phyloP scores from a whole-genome alignment of 1,140 invertebrate species.

The Zaprionus lachaisei region DNA sequence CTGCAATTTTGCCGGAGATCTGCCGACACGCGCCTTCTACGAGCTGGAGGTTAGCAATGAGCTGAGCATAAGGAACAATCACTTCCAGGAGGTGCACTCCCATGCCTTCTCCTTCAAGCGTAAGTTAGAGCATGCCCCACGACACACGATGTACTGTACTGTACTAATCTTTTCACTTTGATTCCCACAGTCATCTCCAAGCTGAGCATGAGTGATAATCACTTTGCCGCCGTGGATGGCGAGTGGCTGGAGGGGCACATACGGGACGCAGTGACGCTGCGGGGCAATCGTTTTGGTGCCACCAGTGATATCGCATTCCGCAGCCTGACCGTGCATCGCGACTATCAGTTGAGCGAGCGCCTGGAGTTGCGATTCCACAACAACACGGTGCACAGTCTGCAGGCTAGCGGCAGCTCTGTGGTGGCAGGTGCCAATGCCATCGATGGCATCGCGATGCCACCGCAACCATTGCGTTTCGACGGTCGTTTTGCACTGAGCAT shows the following conservation, averaged over 20 bases:
- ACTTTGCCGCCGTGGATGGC: constrained; percentile 66
- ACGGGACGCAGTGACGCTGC: constrained; percentile 61
- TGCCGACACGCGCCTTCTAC: constrained; percentile 90
- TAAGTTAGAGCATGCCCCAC: constrained; percentile 34
- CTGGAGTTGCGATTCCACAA: constrained; percentile 78
- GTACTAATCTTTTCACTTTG: neutral
- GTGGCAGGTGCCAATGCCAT: neutral
- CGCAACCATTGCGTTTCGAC: constrained; percentile 62
- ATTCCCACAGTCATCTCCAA: constrained; percentile 65
- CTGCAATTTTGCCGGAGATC: constrained; percentile 84
- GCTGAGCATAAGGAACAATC: constrained; percentile 88
- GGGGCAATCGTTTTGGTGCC: constrained; percentile 70
- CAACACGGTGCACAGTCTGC: constrained; percentile 62
- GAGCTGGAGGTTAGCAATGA: constrained; percentile 89
- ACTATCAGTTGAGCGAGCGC: constrained; percentile 71
- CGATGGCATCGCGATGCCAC: constrained; percentile 4
- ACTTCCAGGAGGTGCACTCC: constrained; percentile 85
- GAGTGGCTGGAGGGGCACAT: constrained; percentile 76
- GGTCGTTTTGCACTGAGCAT: constrained; percentile 67
- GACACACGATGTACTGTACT: neutral
- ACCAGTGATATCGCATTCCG: constrained; percentile 77
- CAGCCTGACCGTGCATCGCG: constrained; percentile 67
- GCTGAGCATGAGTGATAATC: constrained; percentile 70
- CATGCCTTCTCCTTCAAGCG: constrained; percentile 86
- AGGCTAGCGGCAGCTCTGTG: constrained; percentile 5